Base-by-base conservation (phyloP, 2,888 invertebrate species). In the Neoscelio sp. region DNA sequence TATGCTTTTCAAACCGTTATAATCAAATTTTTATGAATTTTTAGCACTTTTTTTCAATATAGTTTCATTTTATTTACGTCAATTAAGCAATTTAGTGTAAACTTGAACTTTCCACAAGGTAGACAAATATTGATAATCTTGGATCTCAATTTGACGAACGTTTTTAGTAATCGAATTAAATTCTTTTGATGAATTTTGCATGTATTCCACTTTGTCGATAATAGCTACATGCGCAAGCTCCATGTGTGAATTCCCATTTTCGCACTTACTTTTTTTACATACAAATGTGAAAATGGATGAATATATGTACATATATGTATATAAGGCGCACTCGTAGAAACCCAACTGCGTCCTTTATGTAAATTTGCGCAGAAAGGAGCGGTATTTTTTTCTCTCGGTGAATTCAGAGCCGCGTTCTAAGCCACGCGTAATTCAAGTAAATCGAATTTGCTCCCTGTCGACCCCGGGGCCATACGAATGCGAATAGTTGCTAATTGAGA, bases 401-500 rank as follows among this genome's bases (percentile, higher is more conserved):
- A 70, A 77, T 71, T 48, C 77, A 65, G 38, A 50, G 44, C 38
- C 26, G 44, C 70, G 50, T 58, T 77, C 70, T 64, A 54, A 70
- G 64, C 71, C 65, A 68, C 68, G 67, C 62, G 76, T 76, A 68
- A 76, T 68, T 76, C 76, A 60, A 58, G 65, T 52, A 77, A 77
- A 77, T 77, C 65, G 77, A 77, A 77, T 77, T 77, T 65, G 64
- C 65, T 58, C 56, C 42, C 42, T 60, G 78, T 78, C 71, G 70
- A 50, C 58, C 67, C 54, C 54, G 78, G 17, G 70, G 71, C 67
- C 78, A 65, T 67, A 30, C 78, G 71, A 71, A 71, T 71, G 67
- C 71, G 78, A 78, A 71, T 78, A 77, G 77, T 78, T 78, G 65
- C 78, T 78, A 71, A 78, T 78, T 78, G 71, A 78, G 78, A 78